A percentile compares a stretch with the other conserved stretches of the same genome.
phyloP scores from a whole-genome alignment of 1,140 invertebrate genomes.

The Elymnias hypermnestra region DNA sequence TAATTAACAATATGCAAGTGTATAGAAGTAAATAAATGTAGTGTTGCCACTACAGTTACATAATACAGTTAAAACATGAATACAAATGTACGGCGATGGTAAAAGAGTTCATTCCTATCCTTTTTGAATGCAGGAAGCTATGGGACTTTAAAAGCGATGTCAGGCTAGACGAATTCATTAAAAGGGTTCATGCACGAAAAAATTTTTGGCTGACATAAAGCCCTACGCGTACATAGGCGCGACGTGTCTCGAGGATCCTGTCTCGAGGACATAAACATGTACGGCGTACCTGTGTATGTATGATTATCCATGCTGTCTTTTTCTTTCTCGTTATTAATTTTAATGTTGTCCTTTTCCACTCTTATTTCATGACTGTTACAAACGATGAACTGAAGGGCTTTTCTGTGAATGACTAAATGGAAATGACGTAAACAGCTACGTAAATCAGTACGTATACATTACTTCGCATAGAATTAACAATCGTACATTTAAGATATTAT shows the following conservation, averaged over 20 bases:
- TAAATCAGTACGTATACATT: no score
- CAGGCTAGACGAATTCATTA: not conserved
- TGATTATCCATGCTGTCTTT: not conserved
- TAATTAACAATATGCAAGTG: no score
- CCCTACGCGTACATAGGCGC: not conserved
- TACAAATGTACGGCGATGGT: no score
- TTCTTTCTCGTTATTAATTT: not conserved
- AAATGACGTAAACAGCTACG: no score
- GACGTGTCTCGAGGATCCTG: not conserved
- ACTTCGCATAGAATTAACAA: no score
- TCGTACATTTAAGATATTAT: no score
- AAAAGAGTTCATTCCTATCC: no score
- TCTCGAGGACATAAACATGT: not conserved
- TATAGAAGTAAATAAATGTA: no score
- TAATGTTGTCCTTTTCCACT: not conserved
- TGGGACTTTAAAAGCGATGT: no score
- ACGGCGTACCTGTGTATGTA: not conserved
- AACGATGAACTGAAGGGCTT: not conserved
- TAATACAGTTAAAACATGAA: no score
- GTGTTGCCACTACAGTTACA: no score
- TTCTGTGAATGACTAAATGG: not conserved
- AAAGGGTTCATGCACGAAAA: not conserved
- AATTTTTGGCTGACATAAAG: not conserved
- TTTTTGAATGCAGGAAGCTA: no score
- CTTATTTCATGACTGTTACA: not conserved